Evolutionary conservation across 1,140 invertebrate genomes (phyloP).

Genomic region (Dermatophagoides farinae): DNA sequence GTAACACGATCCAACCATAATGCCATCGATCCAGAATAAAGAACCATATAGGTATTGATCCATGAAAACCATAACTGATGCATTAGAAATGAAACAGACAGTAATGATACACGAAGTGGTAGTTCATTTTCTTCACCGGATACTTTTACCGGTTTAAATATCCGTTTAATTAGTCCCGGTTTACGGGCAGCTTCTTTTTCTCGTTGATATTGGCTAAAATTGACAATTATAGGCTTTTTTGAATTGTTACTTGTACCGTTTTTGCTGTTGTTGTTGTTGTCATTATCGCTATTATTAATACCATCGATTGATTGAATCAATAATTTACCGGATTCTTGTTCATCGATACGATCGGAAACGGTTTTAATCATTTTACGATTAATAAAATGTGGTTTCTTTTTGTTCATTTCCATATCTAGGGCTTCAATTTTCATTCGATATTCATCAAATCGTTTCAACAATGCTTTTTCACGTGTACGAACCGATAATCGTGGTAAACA

Average conservation of each 20-base stretch:
- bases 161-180: neutral
- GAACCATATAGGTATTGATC: slow-evolving; percentile 19
- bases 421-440: neutral
- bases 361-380: neutral
- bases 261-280: neutral
- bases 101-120: slow-evolving; percentile 12
- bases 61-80: slow-evolving; percentile 21
- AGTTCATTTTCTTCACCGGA: neutral
- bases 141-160: neutral
- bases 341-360: neutral
- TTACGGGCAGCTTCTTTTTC: neutral
- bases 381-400: neutral
- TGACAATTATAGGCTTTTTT: neutral
- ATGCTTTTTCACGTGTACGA: neutral
- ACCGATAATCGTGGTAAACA: slow-evolving; percentile 12
- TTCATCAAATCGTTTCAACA: neutral
- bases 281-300: neutral
- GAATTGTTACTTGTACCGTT: too few relatives aligned
- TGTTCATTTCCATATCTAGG: slow-evolving; percentile 4
- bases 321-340: neutral
- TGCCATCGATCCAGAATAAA: slow-evolving; percentile 19
- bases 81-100: slow-evolving; percentile 13
- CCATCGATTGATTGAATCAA: too few relatives aligned
- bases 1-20: slow-evolving; percentile 17
- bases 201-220: neutral